Evolutionary conservation across 2,888 invertebrate species (phyloP), one percentile per base, ranked within the genome.

Genomic region (Eupithecia tripunctaria): DNA sequence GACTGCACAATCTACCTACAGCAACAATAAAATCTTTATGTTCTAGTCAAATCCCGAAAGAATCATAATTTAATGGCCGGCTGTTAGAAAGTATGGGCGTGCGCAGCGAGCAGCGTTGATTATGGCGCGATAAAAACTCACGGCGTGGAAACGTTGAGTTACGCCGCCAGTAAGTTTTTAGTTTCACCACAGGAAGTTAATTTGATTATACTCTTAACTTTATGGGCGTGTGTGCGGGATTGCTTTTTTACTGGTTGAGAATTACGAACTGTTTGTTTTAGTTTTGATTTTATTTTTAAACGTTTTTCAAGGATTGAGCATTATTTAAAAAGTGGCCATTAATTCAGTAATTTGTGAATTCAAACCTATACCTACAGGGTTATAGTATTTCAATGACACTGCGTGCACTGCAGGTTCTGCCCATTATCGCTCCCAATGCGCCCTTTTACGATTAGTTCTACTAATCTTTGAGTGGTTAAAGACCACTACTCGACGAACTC

Each of bases 121-220:
- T 70, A 75, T 70, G 72, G 65, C 60, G 67, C 51, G 67, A 72
- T 75, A 75, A 75, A 75, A 75, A 65, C 64, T 65, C 25, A 75
- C 70, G 67, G 18, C 64, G 59, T 75, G 72, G 72, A 75, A 71
- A 70, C 51, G 51, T 68, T 67, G 64, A 74, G 69, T 64, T 72
- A 74, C 47, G 67, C 47, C 12, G 43, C 21, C 67, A 67, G 64
- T 72, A 59, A 72, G 59, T 67, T 65, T 71, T 62, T 64, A 75
- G 67, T 59, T 67, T 32, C n/a, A 32, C 63, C 63, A 27, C 63
- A 56, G 27, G 27, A 60, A 41, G 32, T 67, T 67, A 47, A 51
- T 67, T 51, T 21, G 47, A 51, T 51, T 56, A 67, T 67, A 32
- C 59, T 38, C 29, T 38, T 36, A 38, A 25, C 38, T 59, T 68